Evolutionary conservation across 2,113 vertebrate genomes (phyloP), one percentile per base, ranked within the genome.

Genomic region (Thunnus thynnus): DNA sequence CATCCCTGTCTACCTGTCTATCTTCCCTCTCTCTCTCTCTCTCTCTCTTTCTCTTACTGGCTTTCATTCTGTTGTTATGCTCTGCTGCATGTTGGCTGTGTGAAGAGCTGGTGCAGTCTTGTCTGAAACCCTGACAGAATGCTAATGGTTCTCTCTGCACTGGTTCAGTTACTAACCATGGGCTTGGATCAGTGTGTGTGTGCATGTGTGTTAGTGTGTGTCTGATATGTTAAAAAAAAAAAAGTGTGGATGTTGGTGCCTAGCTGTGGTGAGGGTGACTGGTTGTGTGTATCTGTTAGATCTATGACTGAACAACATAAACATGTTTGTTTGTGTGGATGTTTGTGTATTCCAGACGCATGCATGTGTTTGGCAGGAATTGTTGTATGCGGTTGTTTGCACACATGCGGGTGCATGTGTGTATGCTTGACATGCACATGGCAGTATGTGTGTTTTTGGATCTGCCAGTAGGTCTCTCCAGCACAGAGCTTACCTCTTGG

Each of bases 91-190:
- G 86, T 93, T 92, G 88, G 82, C 83, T 91, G 83, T 90, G 86
- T 89, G 83, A 90, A 78, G 70, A 79, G 83, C 86, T 91, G 90
- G 82, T 91, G 91, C 91, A 91, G 85, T 90, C 88, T 88, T 91
- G 85, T 91, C 83, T 92, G 81, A 88, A 86, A 92, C 86, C 67
- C 88, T 81, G 84, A 81, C 92, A 88, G 93, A 93, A 93, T 94
- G 89, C 87, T 93, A 92, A 94, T 93, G 79, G 82, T 87, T 88
- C 62, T 80, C 72, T 44, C 77, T 82, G 68, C 87, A 81, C 79
- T 78, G 76, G 82, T 89, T 90, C 82, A 86, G 27, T 86, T 78
- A 20, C 64, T 68, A 63, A 69, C 67, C 27, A 11, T 74, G 44
- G 63, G 27, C 60, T 77, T 41, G 25, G 57, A 72, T 79, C 1